Conservation (phyloP, 2,797 vertebrate species). For the Pipistrellus kuhlii region DNA sequence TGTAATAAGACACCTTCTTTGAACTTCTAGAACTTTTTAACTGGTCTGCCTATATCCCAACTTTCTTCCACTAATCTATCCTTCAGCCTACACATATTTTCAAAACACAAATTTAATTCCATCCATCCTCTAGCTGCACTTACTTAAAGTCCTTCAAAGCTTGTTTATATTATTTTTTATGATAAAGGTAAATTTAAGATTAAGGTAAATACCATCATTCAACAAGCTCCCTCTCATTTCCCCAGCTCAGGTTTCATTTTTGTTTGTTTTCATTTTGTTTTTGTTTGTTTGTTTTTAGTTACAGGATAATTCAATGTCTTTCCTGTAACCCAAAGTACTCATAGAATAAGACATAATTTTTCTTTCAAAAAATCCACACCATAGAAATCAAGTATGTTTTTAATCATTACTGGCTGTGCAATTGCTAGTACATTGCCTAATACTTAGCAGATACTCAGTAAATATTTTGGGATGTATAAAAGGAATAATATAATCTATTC, state of each 20-base stretch:
- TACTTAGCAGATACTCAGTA: background rate
- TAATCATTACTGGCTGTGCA: background rate
- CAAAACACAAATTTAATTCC: background rate
- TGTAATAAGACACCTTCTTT: background rate
- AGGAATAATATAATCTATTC: background rate
- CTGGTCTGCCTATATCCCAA: background rate
- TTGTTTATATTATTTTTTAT: background rate
- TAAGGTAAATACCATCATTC: background rate
- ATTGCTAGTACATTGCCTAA: background rate
- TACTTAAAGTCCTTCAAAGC: background rate
- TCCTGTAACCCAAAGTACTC: background rate
- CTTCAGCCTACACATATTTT: background rate
- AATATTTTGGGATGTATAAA: slow-evolving; percentile 51
- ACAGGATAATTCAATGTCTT: background rate
- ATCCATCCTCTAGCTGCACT: background rate
- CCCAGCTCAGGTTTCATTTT: background rate
- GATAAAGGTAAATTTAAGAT: background rate
- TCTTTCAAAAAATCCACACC: background rate
- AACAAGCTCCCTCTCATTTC: background rate
- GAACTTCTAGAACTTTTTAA: background rate
- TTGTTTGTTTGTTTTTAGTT: background rate
- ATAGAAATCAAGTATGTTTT: slow-evolving; percentile 18
- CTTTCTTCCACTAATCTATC: background rate
- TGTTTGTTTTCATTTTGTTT: background rate
- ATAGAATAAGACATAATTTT: background rate